A percentile compares a stretch with the other conserved stretches of the same genome.
phyloP scores from a whole-genome alignment of 2,113 vertebrate species.

The Sitta europaea region DNA sequence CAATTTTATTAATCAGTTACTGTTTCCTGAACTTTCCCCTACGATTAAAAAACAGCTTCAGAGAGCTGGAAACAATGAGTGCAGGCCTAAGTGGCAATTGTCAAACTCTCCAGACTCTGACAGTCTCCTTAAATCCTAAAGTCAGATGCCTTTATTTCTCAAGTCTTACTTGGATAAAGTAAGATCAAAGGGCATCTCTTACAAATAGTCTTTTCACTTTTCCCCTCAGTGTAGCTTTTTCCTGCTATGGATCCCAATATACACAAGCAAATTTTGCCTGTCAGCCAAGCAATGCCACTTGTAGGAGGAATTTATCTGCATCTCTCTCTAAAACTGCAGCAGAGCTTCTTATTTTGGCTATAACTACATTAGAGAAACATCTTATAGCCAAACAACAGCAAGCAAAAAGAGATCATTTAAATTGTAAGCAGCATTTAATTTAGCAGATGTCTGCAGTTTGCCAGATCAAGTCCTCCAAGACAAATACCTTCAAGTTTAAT shows the following conservation, averaged over 20 bases:
- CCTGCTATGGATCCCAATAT: neutral
- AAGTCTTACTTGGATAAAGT: neutral
- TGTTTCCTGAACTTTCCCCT: slow-evolving; percentile 22
- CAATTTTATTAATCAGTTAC: slow-evolving; percentile 50
- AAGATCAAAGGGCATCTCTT: neutral
- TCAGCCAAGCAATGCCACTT: neutral
- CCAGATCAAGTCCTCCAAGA: neutral
- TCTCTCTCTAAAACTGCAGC: neutral
- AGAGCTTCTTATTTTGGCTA: neutral
- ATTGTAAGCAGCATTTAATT: neutral
- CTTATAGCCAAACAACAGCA: neutral
- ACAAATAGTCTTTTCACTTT: neutral
- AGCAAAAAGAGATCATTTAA: neutral
- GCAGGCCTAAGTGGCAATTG: neutral
- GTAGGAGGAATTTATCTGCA: neutral
- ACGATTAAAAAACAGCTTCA: slow-evolving; percentile 3
- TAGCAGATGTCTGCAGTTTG: neutral
- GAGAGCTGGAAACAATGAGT: neutral
- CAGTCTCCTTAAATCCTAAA: neutral
- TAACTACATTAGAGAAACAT: neutral
- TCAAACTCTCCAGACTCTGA: neutral
- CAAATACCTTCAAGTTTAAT: neutral
- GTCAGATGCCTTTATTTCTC: neutral
- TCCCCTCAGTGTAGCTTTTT: neutral
- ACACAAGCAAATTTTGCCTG: neutral